Percentiles rank a stretch among this genome's conserved stretches.
These are phyloP conservation scores for Halocaridina rubra DNA, from an alignment of 2,888 invertebrate species.

Conservation along the genomic window DNA sequence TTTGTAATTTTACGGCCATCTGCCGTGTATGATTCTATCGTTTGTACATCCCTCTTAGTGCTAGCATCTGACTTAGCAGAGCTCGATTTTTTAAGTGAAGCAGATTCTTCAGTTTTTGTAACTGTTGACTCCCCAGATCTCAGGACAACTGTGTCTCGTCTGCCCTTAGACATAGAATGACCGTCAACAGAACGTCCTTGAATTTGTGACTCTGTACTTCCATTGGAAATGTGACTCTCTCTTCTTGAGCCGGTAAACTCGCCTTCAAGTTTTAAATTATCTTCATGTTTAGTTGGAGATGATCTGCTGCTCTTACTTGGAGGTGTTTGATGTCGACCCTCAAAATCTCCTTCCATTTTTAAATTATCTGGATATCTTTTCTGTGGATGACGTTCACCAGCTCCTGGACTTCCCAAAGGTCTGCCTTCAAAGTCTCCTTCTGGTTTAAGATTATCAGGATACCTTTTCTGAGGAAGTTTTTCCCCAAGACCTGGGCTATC, in stretches of 20 bases:
- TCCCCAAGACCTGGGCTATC: slow-evolving; percentile 22
- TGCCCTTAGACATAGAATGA: background rate
- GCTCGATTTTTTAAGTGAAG: slow-evolving; percentile 25
- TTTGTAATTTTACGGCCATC: slow-evolving; percentile 56
- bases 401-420: slow-evolving; percentile 37
- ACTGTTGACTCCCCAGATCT: slow-evolving; percentile 18
- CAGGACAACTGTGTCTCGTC: slow-evolving; percentile 19
- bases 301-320: slow-evolving; percentile 67
- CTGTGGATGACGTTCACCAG: slow-evolving; percentile 40
- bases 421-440: slow-evolving; percentile 53
- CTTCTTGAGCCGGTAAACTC: slow-evolving; percentile 44
- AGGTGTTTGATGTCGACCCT: slow-evolving; percentile 14
- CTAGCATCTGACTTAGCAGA: slow-evolving; percentile 21
- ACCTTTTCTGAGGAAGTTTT: background rate
- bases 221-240: slow-evolving; percentile 22
- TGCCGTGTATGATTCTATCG: slow-evolving; percentile 46
- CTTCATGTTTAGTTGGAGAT: slow-evolving; percentile 65
- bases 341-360: slow-evolving; percentile 51
- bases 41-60: slow-evolving; percentile 38
- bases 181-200: background rate
- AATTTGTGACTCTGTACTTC: slow-evolving; percentile 6
- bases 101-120: slow-evolving; percentile 28
- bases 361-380: slow-evolving; percentile 64
- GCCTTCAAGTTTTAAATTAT: slow-evolving; percentile 72
- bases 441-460: slow-evolving; percentile 57